These are phyloP conservation scores for Diloba caeruleocephala DNA, from an alignment of 2,888 invertebrate species.

Conservation along the genomic window DNA sequence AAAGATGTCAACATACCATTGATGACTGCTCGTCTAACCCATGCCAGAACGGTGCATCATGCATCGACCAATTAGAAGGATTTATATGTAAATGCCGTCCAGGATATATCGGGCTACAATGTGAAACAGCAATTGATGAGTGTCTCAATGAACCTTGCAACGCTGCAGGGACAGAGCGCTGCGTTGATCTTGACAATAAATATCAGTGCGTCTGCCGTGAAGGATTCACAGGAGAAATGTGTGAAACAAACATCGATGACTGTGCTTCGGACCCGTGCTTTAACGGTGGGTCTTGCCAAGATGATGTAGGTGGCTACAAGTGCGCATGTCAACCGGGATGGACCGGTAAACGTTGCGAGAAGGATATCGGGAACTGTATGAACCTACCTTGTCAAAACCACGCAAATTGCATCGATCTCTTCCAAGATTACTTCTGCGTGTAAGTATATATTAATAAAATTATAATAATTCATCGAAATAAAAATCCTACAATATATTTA, in stretches of 20 bases:
- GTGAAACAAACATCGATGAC: slow-evolving; percentile 96
- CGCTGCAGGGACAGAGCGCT: slow-evolving; percentile 96
- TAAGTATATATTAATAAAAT: slow-evolving; percentile 87
- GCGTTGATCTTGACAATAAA: slow-evolving; percentile 96
- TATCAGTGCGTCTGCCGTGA: slow-evolving; percentile 96
- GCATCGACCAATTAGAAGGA: slow-evolving; percentile 95
- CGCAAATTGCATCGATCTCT: slow-evolving; percentile 96
- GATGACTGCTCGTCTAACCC: slow-evolving; percentile 97
- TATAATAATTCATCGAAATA: background rate
- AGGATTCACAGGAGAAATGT: slow-evolving; percentile 95
- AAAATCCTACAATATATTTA: background rate
- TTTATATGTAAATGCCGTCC: slow-evolving; percentile 98
- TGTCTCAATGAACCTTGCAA: slow-evolving; percentile 97
- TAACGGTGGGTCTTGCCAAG: slow-evolving; percentile 96
- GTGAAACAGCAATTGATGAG: slow-evolving; percentile 97
- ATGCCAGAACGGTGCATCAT: slow-evolving; percentile 97
- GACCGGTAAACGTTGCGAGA: slow-evolving; percentile 95
- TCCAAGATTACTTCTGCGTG: slow-evolving; percentile 97
- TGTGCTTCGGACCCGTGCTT: slow-evolving; percentile 95
- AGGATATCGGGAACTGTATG: slow-evolving; percentile 96
- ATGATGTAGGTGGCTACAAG: slow-evolving; percentile 94
- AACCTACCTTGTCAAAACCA: slow-evolving; percentile 97
- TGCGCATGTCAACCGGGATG: slow-evolving; percentile 96
- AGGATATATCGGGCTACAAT: slow-evolving; percentile 97
- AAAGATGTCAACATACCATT: slow-evolving; percentile 97